Evolutionary conservation across 2,113 vertebrate species (phyloP), one percentile per base, ranked within the genome.

Genomic region (Paedocypris sp.): DNA sequence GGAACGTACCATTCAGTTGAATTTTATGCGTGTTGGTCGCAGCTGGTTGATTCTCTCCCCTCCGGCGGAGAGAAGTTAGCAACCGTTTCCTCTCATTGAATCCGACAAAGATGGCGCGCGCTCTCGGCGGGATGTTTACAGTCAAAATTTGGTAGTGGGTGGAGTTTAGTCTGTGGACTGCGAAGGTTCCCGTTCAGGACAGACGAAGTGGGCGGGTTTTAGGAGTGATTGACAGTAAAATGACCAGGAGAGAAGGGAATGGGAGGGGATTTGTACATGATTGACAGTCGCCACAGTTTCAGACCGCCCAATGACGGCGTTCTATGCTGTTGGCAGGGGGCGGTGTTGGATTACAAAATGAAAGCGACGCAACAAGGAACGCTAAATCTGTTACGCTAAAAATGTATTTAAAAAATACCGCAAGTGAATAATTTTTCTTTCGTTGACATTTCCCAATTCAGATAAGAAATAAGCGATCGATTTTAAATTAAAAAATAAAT

Each of bases 41-140:
- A 58, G 60, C 60, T 47, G 16, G 67, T 77, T 75, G 79, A 47
- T 81, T 75, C 74, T 74, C 79, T 77, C 78, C 78, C 67, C 35
- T 54, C 38, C 28, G 32, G 26, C 29, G 58, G 26, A 76, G 73
- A 61, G 69, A 75, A 67, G 77, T 63, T 62, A 72, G 18, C 64
- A 65, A 19, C 35, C 31, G 39, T 58, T 62, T 62, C 70, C 66
- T 82, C 82, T 83, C 83, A 85, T 85, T 81, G 83, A 85, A 80
- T 76, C 76, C 79, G 75, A 70, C 79, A 56, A 86, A 86, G 83
- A 86, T 86, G 84, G 84, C 84, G 84, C 77, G 82, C 81, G 76
- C 63, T 79, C 58, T 79, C 80, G 68, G 71, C 80, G 82, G 83
- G 84, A 86, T 85, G 84, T 86, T 86, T 82, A 85, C 81, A 82